phyloP scores from a whole-genome alignment of 2,113 vertebrate species.

The Lasiurus cinereus region DNA sequence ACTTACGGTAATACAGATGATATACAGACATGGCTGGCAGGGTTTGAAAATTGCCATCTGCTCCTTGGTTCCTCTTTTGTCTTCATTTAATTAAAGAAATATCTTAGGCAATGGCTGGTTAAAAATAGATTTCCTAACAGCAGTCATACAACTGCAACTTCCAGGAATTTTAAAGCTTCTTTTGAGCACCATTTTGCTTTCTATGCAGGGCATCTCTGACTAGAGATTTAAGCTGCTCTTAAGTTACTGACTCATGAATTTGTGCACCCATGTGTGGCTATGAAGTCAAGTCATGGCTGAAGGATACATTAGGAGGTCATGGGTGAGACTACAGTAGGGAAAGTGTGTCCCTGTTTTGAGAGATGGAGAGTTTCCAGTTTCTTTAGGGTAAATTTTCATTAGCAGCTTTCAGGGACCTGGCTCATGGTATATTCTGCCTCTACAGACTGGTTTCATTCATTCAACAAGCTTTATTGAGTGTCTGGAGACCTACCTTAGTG shows the following conservation, averaged over 20 bases:
- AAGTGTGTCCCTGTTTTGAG: neutral
- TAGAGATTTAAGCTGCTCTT: neutral
- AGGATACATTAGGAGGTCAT: neutral
- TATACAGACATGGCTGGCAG: neutral
- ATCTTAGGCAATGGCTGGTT: slow-evolving; percentile 17
- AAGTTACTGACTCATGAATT: neutral
- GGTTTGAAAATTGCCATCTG: slow-evolving; percentile 31
- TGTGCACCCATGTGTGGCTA: neutral
- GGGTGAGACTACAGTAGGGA: neutral
- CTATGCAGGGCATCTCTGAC: slow-evolving; percentile 12
- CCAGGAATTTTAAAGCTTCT: slow-evolving; percentile 17
- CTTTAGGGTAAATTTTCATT: neutral
- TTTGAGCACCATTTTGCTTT: slow-evolving; percentile 42
- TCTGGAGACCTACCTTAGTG: neutral
- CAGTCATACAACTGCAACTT: neutral
- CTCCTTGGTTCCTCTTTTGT: slow-evolving; percentile 46
- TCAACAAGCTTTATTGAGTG: neutral
- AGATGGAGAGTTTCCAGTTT: neutral
- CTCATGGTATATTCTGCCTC: neutral
- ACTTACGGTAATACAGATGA: neutral
- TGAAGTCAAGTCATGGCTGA: neutral
- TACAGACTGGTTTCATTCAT: neutral
- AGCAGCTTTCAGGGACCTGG: neutral
- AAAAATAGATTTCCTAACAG: slow-evolving; percentile 44
- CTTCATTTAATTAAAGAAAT: slow-evolving; percentile 29